phyloP scores from a whole-genome alignment of 2,113 vertebrate species.

The Dermatemys mawii region DNA sequence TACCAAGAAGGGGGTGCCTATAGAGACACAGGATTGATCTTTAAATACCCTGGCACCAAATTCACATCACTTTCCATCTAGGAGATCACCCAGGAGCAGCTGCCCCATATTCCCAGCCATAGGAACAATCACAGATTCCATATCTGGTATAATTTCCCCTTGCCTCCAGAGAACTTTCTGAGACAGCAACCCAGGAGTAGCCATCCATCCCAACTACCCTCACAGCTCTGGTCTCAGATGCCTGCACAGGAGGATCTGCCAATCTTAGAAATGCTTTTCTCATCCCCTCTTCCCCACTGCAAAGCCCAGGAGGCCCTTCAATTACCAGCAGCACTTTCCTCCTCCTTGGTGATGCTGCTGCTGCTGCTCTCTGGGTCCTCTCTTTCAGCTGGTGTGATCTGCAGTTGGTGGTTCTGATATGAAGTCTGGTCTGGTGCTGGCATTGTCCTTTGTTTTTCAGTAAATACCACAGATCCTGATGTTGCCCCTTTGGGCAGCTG shows the following conservation, averaged over 20 bases:
- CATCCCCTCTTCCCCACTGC: fast-evolving
- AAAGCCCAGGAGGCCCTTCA: background rate
- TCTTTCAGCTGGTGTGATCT: background rate
- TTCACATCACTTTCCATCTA: background rate
- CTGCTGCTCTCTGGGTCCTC: background rate
- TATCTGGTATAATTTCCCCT: background rate
- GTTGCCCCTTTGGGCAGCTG: background rate
- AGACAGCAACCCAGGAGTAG: background rate
- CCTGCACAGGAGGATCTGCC: background rate
- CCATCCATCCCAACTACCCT: background rate
- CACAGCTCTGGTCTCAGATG: background rate
- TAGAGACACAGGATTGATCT: background rate
- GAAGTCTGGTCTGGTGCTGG: background rate
- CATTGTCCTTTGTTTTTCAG: background rate
- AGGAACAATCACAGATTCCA: background rate
- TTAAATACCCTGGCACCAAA: background rate
- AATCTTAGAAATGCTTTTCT: background rate
- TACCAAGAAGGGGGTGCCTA: background rate
- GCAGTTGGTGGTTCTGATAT: background rate
- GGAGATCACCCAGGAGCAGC: background rate
- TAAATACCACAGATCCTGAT: background rate
- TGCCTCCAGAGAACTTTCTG: background rate
- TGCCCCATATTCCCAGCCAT: background rate
- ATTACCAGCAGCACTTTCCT: conserved; percentile 14
- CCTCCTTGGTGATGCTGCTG: background rate